Evolutionary conservation across 1,140 invertebrate species (phyloP).

Genomic region (Aphaenogaster rudis): DNA sequence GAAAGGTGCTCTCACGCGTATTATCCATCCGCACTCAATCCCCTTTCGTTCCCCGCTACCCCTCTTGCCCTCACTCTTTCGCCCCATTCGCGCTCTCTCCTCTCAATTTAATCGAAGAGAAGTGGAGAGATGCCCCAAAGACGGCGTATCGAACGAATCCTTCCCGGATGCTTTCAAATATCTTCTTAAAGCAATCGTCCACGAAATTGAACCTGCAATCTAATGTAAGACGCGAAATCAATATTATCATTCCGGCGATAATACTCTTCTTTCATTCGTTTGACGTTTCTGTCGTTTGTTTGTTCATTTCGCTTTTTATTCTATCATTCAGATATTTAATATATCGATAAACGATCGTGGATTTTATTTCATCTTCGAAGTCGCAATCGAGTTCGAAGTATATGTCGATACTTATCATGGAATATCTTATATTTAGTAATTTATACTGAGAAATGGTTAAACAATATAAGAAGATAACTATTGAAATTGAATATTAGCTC

Average conservation of each 20-base stretch:
- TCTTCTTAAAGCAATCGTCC: conserved; percentile 61
- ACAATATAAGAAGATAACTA: conserved; percentile 7
- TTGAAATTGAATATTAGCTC: background rate
- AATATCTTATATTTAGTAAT: background rate
- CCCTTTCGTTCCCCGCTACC: background rate
- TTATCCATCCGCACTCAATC: conserved; percentile 52
- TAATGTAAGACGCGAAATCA: conserved; percentile 57
- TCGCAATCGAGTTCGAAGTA: background rate
- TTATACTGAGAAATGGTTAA: conserved; percentile 2
- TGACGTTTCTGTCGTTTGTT: conserved; percentile 22
- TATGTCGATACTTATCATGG: background rate
- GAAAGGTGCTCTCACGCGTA: conserved; percentile 57
- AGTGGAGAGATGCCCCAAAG: conserved; percentile 45
- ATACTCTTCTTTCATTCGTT: conserved; percentile 32
- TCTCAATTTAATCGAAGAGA: conserved; percentile 63
- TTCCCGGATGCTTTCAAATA: conserved; percentile 57
- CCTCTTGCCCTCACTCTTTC: background rate
- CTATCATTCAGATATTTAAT: background rate
- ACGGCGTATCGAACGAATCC: conserved; percentile 43
- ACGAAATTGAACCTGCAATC: conserved; percentile 56
- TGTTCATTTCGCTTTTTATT: conserved; percentile 16
- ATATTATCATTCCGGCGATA: conserved; percentile 41
- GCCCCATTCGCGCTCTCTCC: conserved; percentile 25
- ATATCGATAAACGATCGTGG: conserved; percentile 5
- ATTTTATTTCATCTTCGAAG: conserved; percentile 13